Evolutionary conservation across 2,888 invertebrate species (phyloP), one percentile per base, ranked within the genome.

Genomic region (Perizoma affinitatum): DNA sequence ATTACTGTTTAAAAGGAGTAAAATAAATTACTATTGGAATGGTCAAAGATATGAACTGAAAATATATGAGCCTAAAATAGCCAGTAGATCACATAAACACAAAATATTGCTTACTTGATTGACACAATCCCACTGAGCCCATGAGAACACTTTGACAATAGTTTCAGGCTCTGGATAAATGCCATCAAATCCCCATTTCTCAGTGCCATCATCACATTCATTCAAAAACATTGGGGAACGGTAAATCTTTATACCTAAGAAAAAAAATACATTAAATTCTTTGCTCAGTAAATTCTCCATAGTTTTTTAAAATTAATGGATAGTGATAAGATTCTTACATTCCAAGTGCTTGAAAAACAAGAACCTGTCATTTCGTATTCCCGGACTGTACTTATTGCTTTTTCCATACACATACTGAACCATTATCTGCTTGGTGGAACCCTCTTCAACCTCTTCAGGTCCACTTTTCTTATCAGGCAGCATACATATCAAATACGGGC

Each of bases 101-200:
- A 22, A 22, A 22, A 22, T 22, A 22, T 2, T 22, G 22, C 22
- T 22, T 22, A 22, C 93, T 87, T 93, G 93, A 84, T 96, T 94
- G 8, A 93, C 87, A 62, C 96, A 94, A 79, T 97, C 96, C 97
- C 97, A 97, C 74, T 97, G 97, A 0, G 96, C 96, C 97, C 97
- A 97, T 42, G 95, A 95, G 76, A 97, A 97, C 46, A 94, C 94
- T 76, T 94, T 94, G 2, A 96, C 96, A 66, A 94, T 86, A 6
- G 87, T 91, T 72, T 94, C 94, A 4, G 93, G 91, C 34, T 92
- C 89, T 0, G 94, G 75, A 10, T 93, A 87, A 10, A 90, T 89
- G 0, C 90, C 91, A 74, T 94, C 94, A 66, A 94, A 89, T 9
- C 90, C 88, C 94, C 94, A 94, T 63, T 89, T 90, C 46, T 92